Percentiles rank a stretch among this genome's conserved stretches.
Conservation (phyloP, 2,888 invertebrate genomes). For the Agrotis segetum region DNA sequence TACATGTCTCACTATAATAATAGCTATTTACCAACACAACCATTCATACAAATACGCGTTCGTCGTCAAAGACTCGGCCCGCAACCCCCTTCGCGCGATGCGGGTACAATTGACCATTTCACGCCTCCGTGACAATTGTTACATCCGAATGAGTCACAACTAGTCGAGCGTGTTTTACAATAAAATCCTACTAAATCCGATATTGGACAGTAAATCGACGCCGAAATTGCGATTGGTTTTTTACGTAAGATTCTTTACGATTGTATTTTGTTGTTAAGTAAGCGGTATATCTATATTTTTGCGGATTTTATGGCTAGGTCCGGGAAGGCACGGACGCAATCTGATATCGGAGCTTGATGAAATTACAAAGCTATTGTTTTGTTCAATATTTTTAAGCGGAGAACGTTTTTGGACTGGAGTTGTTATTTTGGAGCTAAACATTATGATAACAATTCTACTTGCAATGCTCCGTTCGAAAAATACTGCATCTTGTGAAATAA, state of each 20-base stretch:
- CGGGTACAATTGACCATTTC: constrained; percentile 65
- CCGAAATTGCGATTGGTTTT: constrained; percentile 53
- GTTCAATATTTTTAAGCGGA: not conserved
- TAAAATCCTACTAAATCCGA: constrained; percentile 57
- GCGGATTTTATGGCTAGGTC: constrained; percentile 26
- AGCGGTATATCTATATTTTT: constrained; percentile 32
- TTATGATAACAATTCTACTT: constrained; percentile 10
- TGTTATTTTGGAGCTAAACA: constrained; percentile 20
- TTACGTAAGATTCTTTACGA: constrained; percentile 37
- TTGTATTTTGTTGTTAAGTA: constrained; percentile 38
- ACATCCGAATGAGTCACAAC: constrained; percentile 45
- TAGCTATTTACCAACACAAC: not conserved
- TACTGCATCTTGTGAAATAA: constrained; percentile 13
- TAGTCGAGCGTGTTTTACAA: constrained; percentile 47
- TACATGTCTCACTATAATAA: not conserved
- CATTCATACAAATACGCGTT: not conserved
- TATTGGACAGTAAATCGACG: constrained; percentile 56
- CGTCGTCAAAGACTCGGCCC: constrained; percentile 14
- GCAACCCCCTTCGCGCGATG: constrained; percentile 3
- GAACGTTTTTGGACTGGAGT: constrained; percentile 3
- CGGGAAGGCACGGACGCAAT: constrained; percentile 31
- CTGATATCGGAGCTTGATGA: constrained; percentile 4
- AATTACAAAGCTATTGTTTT: constrained; percentile 24
- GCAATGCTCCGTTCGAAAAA: not conserved
- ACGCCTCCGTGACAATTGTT: constrained; percentile 57